phyloP scores from a whole-genome alignment of 2,113 vertebrate genomes.

The Otus sunia region DNA sequence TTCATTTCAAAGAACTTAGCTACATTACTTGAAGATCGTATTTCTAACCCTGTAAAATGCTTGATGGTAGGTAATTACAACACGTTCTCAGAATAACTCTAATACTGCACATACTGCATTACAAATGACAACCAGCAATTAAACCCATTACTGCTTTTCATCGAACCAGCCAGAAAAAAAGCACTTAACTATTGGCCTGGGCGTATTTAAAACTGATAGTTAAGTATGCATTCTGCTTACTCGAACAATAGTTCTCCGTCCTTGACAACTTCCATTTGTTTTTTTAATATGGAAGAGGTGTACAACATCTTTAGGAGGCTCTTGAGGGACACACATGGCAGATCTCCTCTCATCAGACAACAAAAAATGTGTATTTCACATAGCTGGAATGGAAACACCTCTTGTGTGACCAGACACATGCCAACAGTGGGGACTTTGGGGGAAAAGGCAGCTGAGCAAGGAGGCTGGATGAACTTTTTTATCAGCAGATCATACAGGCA shows the following conservation, averaged over 20 bases:
- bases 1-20: neutral
- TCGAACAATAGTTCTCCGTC: neutral
- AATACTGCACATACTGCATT: neutral
- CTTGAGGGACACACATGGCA: neutral
- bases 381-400: neutral
- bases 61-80: slow-evolving; percentile 22
- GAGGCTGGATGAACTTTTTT: neutral
- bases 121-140: slow-evolving; percentile 49
- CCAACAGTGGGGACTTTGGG: neutral
- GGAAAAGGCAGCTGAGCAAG: neutral
- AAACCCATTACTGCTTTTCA: slow-evolving; percentile 19
- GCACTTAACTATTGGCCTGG: neutral
- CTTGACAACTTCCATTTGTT: neutral
- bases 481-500: rapidly evolving
- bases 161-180: neutral
- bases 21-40: neutral
- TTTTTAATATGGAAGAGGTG: neutral
- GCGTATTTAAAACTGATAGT: neutral
- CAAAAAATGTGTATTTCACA: rapidly evolving
- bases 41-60: neutral
- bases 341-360: neutral
- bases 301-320: neutral
- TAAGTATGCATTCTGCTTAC: neutral
- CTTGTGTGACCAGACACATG: neutral
- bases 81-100: slow-evolving; percentile 19